These are phyloP conservation scores for Microcebus lehilahytsara DNA, from an alignment of 2,113 vertebrate species.

Conservation along the genomic window DNA sequence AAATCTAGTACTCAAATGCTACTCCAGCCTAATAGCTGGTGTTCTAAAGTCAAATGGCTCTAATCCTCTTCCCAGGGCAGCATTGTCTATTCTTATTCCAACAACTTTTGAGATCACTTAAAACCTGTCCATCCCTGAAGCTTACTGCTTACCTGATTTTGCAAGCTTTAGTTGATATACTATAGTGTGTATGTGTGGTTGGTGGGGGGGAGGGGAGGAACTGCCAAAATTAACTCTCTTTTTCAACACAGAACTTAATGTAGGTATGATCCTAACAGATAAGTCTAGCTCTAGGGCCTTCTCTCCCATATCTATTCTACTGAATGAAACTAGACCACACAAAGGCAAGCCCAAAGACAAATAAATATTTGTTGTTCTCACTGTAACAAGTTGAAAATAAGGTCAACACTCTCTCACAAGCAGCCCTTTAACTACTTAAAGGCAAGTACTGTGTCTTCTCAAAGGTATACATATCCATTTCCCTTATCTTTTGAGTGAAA, in stretches of 20 bases:
- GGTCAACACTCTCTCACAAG: background rate
- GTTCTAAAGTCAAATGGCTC: background rate
- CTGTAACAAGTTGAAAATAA: slow-evolving; percentile 48
- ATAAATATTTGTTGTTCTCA: slow-evolving; percentile 24
- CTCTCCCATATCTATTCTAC: background rate
- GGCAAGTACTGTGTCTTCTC: slow-evolving; percentile 7
- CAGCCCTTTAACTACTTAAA: background rate
- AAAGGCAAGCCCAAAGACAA: background rate
- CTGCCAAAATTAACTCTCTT: background rate
- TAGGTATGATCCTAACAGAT: background rate
- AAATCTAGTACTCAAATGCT: slow-evolving; percentile 16
- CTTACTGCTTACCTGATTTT: background rate
- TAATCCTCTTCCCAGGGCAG: background rate
- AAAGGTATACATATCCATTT: slow-evolving; percentile 15
- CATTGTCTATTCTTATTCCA: slow-evolving; percentile 18
- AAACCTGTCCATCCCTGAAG: background rate
- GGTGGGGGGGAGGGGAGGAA: background rate
- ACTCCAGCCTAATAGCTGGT: background rate
- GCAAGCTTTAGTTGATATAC: background rate
- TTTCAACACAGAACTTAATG: slow-evolving; percentile 30
- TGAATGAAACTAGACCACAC: slow-evolving; percentile 1
- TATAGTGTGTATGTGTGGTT: background rate
- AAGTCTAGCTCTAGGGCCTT: background rate
- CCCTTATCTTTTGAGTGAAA: background rate
- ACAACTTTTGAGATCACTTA: background rate